Evolutionary conservation across 2,888 invertebrate genomes (phyloP).

Genomic region (Proisotoma minuta): DNA sequence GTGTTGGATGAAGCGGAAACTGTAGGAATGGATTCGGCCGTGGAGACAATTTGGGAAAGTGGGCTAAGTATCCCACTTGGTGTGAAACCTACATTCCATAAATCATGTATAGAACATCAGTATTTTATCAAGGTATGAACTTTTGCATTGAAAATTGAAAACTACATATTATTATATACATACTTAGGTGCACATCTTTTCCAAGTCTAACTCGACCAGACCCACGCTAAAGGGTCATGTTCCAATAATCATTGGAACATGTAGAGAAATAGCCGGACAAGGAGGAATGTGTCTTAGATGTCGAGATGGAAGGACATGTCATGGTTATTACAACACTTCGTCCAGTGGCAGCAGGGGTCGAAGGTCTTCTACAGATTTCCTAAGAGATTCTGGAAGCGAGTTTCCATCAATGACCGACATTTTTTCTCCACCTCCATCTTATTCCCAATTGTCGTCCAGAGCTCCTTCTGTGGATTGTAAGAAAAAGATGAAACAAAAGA

Average conservation of each 20-base stretch:
- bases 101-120: conserved; percentile 25
- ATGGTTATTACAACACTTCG: no score
- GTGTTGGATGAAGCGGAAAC: conserved; percentile 29
- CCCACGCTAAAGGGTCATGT: conserved; percentile 27
- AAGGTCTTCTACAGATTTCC: no score
- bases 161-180: not conserved
- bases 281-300: not conserved
- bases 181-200: conserved; percentile 10
- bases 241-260: conserved; percentile 29
- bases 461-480: conserved; percentile 29
- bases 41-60: conserved; percentile 33
- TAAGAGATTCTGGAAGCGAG: no score
- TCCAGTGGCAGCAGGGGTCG: not conserved
- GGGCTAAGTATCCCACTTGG: conserved; percentile 21
- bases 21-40: conserved; percentile 28
- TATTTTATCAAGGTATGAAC: conserved; percentile 29
- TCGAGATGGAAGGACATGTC: not conserved
- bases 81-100: conserved; percentile 21
- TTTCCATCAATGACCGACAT: not conserved
- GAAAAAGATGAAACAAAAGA: not conserved
- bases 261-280: not conserved
- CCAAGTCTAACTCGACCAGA: not conserved
- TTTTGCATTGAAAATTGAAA: not conserved
- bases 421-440: conserved; percentile 26
- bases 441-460: conserved; percentile 29